These are phyloP conservation scores for Esperia sulphurella DNA, from an alignment of 2,888 invertebrate genomes.

Conservation along the genomic window DNA sequence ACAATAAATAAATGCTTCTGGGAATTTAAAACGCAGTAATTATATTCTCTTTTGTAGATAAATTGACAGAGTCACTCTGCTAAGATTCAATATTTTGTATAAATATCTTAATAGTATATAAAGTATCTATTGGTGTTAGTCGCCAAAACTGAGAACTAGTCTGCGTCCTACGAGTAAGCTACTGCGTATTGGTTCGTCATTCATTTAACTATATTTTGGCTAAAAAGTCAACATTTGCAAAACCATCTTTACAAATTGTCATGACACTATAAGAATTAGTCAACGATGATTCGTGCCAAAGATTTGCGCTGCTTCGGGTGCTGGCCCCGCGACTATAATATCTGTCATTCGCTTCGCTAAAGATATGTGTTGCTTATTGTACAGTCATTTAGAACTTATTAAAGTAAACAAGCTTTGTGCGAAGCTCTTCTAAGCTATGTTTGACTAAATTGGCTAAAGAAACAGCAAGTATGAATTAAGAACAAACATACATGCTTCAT, in stretches of 20 bases:
- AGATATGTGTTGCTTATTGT: slow-evolving; percentile 60
- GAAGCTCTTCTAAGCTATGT: slow-evolving; percentile 4
- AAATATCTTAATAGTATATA: slow-evolving; percentile 71
- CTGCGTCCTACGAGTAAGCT: slow-evolving; percentile 76
- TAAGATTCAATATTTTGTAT: slow-evolving; percentile 57
- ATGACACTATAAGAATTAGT: slow-evolving; percentile 76
- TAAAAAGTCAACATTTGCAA: slow-evolving; percentile 79
- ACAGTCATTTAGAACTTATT: slow-evolving; percentile 25
- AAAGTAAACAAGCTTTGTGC: slow-evolving; percentile 4
- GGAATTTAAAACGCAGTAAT: slow-evolving; percentile 61
- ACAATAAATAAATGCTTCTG: slow-evolving; percentile 74
- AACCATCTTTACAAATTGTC: slow-evolving; percentile 75
- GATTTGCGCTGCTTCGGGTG: slow-evolving; percentile 40
- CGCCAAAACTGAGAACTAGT: slow-evolving; percentile 74
- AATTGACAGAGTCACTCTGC: slow-evolving; percentile 76
- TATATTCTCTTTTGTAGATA: slow-evolving; percentile 62
- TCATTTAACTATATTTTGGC: slow-evolving; percentile 75
- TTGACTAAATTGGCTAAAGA: slow-evolving; percentile 17
- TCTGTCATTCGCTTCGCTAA: slow-evolving; percentile 33
- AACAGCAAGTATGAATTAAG: slow-evolving; percentile 29
- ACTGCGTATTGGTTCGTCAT: slow-evolving; percentile 78
- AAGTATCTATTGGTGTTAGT: slow-evolving; percentile 75
- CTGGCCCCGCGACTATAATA: slow-evolving; percentile 38
- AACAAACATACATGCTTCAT: slow-evolving; percentile 32
- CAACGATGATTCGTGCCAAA: slow-evolving; percentile 66